Evolutionary conservation across 1,140 invertebrate genomes (phyloP).

Genomic region (Eulimnadia texana): DNA sequence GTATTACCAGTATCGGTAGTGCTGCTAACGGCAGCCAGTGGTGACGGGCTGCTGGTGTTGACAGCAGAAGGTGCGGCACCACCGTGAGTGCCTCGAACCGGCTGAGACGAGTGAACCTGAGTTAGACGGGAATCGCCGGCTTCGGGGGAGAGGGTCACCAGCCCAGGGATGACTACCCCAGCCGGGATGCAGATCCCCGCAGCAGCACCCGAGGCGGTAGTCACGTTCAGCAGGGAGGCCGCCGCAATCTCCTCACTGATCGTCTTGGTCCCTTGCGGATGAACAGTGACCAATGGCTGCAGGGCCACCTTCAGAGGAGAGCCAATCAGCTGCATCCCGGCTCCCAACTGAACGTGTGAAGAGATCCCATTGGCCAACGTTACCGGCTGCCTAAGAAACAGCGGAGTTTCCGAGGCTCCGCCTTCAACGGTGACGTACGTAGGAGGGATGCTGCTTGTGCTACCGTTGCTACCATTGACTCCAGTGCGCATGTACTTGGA

Average conservation of each 20-base stretch:
- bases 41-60: no score
- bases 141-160: slow-evolving; percentile 9
- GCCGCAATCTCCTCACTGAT: neutral
- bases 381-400: neutral
- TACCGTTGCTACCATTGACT: neutral
- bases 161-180: slow-evolving; percentile 13
- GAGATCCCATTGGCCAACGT: neutral
- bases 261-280: neutral
- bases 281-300: slow-evolving; percentile 14
- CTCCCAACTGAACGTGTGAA: slow-evolving; percentile 1
- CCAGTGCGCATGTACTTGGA: neutral
- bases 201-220: neutral
- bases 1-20: neutral
- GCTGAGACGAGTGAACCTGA: neutral
- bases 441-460: neutral
- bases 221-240: slow-evolving; percentile 8
- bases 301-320: slow-evolving; percentile 12
- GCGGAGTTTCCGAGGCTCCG: neutral
- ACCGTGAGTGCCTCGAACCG: neutral
- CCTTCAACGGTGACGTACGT: neutral
- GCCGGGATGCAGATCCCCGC: slow-evolving; percentile 14
- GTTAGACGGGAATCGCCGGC: neutral
- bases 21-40: neutral
- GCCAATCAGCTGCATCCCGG: slow-evolving; percentile 10
- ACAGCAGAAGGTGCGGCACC: neutral